Conservation (phyloP, 2,888 invertebrate genomes). For the Mesochorus sp. region DNA sequence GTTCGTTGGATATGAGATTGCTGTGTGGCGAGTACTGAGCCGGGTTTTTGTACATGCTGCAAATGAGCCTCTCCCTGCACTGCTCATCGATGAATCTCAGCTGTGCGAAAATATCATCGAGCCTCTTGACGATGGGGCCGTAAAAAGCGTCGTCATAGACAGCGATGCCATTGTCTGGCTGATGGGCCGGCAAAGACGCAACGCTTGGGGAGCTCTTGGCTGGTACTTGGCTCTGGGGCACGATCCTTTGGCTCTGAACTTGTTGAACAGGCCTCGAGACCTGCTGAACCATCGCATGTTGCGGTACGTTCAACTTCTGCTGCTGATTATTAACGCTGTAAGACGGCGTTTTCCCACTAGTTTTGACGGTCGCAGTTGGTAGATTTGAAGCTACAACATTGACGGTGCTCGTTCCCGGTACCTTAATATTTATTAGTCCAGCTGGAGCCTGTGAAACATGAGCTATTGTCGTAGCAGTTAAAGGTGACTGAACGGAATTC, state of each 20-base stretch:
- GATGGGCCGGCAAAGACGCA: slow-evolving; percentile 13
- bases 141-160: slow-evolving; percentile 85
- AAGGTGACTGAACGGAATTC: slow-evolving; percentile 34
- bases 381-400: slow-evolving; percentile 42
- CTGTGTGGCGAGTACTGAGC: slow-evolving; percentile 92
- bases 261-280: slow-evolving; percentile 39
- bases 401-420: slow-evolving; percentile 43
- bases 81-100: slow-evolving; percentile 88
- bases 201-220: slow-evolving; percentile 39
- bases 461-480: slow-evolving; percentile 17
- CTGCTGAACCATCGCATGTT: slow-evolving; percentile 30
- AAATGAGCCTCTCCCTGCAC: slow-evolving; percentile 91
- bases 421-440: slow-evolving; percentile 31
- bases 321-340: slow-evolving; percentile 60
- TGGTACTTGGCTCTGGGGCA: slow-evolving; percentile 41
- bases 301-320: slow-evolving; percentile 19
- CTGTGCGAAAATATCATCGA: slow-evolving; percentile 89
- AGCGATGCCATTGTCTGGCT: slow-evolving; percentile 41
- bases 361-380: slow-evolving; percentile 46
- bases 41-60: slow-evolving; percentile 93
- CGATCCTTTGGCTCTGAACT: slow-evolving; percentile 57
- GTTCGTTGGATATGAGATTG: slow-evolving; percentile 92
- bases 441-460: slow-evolving; percentile 52
- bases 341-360: slow-evolving; percentile 59
- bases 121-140: slow-evolving; percentile 89